These are phyloP conservation scores for Drosophila nikananu DNA, from an alignment of 1,140 invertebrate species.

Conservation along the genomic window DNA sequence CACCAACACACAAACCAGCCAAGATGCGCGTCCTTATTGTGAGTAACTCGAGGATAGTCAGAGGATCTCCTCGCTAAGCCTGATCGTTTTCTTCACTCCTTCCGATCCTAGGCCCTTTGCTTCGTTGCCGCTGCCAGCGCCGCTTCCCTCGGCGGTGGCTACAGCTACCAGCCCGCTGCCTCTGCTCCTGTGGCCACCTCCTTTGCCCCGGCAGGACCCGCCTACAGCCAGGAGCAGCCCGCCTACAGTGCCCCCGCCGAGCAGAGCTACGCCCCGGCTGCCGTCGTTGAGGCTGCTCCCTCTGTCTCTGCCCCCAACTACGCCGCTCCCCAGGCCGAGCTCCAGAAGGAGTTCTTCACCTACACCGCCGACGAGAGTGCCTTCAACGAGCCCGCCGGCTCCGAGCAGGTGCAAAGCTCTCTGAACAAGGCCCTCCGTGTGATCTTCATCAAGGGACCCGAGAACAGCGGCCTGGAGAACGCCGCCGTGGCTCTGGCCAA, in stretches of 20 bases:
- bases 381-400: constrained; percentile 63
- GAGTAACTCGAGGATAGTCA: constrained; percentile 29
- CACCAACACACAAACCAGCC: constrained; percentile 35
- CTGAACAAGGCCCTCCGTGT: constrained; percentile 71
- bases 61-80: background rate
- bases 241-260: constrained; percentile 34
- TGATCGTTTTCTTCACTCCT: background rate
- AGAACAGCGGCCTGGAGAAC: constrained; percentile 73
- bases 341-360: constrained; percentile 79
- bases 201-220: constrained; percentile 28
- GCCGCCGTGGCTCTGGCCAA: constrained; percentile 72
- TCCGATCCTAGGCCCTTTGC: constrained; percentile 37
- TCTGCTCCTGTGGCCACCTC: constrained; percentile 29
- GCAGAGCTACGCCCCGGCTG: background rate
- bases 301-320: no score
- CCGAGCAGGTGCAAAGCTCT: constrained; percentile 53
- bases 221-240: constrained; percentile 27
- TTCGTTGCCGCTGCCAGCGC: constrained; percentile 53
- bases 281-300: constrained; percentile 33
- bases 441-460: constrained; percentile 79
- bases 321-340: constrained; percentile 56
- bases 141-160: constrained; percentile 38
- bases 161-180: constrained; percentile 67
- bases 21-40: constrained; percentile 75
- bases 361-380: constrained; percentile 72